Evolutionary conservation across 2,113 vertebrate genomes (phyloP).

Genomic region (Prionailurus bengalensis): DNA sequence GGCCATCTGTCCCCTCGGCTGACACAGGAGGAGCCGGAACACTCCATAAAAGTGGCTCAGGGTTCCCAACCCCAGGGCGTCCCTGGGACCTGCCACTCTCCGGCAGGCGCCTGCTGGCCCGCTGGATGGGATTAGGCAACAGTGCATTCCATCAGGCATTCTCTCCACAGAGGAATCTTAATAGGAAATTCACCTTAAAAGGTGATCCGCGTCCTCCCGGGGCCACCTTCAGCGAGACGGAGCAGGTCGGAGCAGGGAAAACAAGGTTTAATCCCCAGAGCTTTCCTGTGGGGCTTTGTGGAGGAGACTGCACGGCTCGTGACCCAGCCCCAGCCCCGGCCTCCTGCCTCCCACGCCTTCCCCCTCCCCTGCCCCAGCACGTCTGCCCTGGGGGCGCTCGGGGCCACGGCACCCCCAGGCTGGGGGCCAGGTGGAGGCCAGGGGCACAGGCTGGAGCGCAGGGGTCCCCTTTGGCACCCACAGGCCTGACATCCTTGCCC

Average conservation of each 20-base stretch:
- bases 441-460: accelerated
- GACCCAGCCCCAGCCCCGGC: not conserved
- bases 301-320: not conserved
- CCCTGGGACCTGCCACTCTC: not conserved
- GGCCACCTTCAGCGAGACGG: not conserved
- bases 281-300: not conserved
- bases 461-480: not conserved
- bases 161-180: not conserved
- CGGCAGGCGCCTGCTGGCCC: not conserved
- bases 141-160: not conserved
- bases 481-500: not conserved
- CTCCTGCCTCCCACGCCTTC: not conserved
- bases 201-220: not conserved
- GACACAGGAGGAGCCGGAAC: not conserved
- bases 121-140: not conserved
- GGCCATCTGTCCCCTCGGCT: not conserved
- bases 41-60: not conserved
- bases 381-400: not conserved
- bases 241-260: not conserved
- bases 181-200: not conserved
- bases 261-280: not conserved
- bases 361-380: not conserved
- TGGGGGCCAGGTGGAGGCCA: too few species aligned
- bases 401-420: not conserved
- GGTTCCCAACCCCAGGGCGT: not conserved